Evolutionary conservation across 2,888 invertebrate species (phyloP), one percentile per base, ranked within the genome.

Genomic region (Metopia argyrocephala): DNA sequence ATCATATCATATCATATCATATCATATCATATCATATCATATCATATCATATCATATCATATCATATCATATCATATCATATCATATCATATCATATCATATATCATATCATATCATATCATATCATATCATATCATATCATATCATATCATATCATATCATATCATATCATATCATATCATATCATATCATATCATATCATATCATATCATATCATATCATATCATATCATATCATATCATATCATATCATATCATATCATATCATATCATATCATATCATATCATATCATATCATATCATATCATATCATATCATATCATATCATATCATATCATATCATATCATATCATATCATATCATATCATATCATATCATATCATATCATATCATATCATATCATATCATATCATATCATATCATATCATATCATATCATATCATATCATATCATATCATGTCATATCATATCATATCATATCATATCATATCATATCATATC

Each of bases 211-310:
- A 68, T 68, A 52, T 54, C 45, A 54, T 68, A n/a, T 68, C 28
- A 54, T 54, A 68, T 54, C 68, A 54, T 68, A 31, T 52, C 68
- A 68, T 68, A 68, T 68, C 68, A 68, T 68, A 31, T 68, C 68
- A 68, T 68, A 68, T 52, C 68, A 68, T 54, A 31, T 54, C 52
- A 68, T 68, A 68, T 68, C 68, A 68, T 68, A 31, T 68, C 68
- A 68, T 48, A 65, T 68, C 68, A 68, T 54, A 31, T 68, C 68
- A 68, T 68, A 68, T 68, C 54, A 54, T 68, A 54, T 68, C 68
- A 68, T 68, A 68, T 68, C 68, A 68, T 68, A 31, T 52, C 68
- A 68, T 68, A 54, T 54, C 68, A 68, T 68, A 48, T 68, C 68
- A 68, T 68, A 68, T 68, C 68, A 68, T 68, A 31, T 68, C 68